Base-by-base conservation (phyloP, 64 coral and sea anemone species). In the Porites australiensis region DNA sequence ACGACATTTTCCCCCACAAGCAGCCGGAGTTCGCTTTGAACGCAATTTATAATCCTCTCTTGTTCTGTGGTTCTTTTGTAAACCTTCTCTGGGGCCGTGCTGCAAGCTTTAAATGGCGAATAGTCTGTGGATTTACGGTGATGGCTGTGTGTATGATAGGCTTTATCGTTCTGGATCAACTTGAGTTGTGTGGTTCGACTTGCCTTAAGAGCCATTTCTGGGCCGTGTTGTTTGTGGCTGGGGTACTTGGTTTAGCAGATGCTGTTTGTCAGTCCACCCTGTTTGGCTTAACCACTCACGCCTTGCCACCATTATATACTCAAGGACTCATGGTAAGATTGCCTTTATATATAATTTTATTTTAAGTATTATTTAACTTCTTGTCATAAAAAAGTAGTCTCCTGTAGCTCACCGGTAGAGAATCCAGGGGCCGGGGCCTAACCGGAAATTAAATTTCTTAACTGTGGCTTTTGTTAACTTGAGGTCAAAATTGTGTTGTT, bases 1-100 rank as follows among this genome's bases (percentile, higher is more conserved):
- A 97, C 54, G 92, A 94, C 73, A 93, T 97, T 19, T 97, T 97
- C 44, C 95, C 95, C 19, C 86, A 91, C 70, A 97, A 79, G 54
- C 90, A 97, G 44, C 95, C 95, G 18, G 95, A 97, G 60, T 97
- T 97, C 21, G 95, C 95, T 14, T 21, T 97, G 21, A 97, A 97
- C 58, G 95, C 90, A 13, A 94, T 97, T 18, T 97, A 97, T 88
- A 97, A 97, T 83, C 88, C 93, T 5, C 88, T 97, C 13, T 71
- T 97, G 69, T 97, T 97, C 83, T 97, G 95, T 66, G 92, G 95
- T 53, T 97, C 80, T 64, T 97, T 97, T 65, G 92, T 83, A 19
- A 97, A 97, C 73, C 92, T 97, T 43, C 88, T 97, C 44, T 97
- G 95, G 95, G 93, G 95, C 64, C 79, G 95, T 50, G 89, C 89